Evolutionary conservation across 1,140 invertebrate species (phyloP).

Genomic region (Drosophila malerkotliana): DNA sequence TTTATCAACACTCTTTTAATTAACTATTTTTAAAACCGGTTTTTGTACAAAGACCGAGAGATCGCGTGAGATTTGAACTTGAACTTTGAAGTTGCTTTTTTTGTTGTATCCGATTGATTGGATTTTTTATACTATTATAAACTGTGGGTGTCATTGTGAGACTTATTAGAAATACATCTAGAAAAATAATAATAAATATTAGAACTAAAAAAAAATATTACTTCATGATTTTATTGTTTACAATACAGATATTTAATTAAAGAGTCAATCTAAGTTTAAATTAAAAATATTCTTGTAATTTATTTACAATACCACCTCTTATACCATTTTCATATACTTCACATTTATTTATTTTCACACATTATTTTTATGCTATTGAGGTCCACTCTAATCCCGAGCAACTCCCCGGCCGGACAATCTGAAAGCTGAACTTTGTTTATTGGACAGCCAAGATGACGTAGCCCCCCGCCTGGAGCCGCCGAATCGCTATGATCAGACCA

Average conservation of each 20-base stretch:
- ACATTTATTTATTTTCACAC: background rate
- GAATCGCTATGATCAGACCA: slow-evolving; percentile 43
- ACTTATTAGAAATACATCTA: too few species aligned
- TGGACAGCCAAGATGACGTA: slow-evolving; percentile 29
- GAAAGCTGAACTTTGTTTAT: slow-evolving; percentile 36
- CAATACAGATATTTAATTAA: too few species aligned
- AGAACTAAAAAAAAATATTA: too few species aligned
- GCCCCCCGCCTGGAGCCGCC: slow-evolving; percentile 10
- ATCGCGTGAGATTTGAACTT: slow-evolving; percentile 20
- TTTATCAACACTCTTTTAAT: slow-evolving; percentile 8
- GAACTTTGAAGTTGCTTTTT: slow-evolving; percentile 15
- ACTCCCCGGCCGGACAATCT: slow-evolving; percentile 11
- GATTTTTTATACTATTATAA: background rate
- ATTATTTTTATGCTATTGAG: background rate
- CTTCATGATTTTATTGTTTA: too few species aligned
- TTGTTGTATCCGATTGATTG: background rate
- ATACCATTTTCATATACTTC: background rate
- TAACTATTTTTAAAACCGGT: slow-evolving; percentile 25
- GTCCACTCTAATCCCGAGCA: slow-evolving; percentile 18
- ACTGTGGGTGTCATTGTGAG: background rate
- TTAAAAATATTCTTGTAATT: too few species aligned
- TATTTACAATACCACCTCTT: too few species aligned
- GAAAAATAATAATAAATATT: too few species aligned
- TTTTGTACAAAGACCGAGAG: slow-evolving; percentile 9
- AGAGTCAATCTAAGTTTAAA: too few species aligned